Evolutionary conservation across 2,888 invertebrate genomes (phyloP).

Genomic region (Nymphalis c-album): DNA sequence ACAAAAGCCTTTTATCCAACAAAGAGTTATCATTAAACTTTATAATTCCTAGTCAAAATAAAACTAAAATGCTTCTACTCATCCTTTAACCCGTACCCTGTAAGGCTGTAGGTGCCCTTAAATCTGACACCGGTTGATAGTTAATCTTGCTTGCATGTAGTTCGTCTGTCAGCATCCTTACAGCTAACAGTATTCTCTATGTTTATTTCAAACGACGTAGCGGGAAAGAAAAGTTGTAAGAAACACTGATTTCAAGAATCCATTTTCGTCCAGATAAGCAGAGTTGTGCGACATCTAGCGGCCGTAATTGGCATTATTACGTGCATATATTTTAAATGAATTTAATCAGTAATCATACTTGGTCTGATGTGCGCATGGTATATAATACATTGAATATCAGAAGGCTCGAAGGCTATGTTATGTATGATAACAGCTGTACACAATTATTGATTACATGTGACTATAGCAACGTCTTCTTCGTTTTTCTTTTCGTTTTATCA

Average conservation of each 20-base stretch:
- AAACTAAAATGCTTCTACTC: no score
- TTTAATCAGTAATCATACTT: not conserved
- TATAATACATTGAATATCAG: no score
- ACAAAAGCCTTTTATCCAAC: no score
- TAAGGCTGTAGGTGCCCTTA: not conserved
- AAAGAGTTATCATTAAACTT: no score
- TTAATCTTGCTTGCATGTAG: not conserved
- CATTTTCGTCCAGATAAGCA: conserved; percentile 4
- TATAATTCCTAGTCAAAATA: no score
- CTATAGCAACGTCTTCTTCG: no score
- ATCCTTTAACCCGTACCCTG: no score
- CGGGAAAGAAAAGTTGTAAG: not conserved
- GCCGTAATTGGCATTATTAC: not conserved
- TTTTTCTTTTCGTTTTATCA: no score
- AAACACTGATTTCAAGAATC: conserved; percentile 2
- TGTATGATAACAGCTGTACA: no score
- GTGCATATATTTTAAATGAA: conserved; percentile 1
- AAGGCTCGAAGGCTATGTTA: no score
- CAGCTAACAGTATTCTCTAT: conserved; percentile 8
- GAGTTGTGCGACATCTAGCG: not conserved
- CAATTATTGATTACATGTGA: no score
- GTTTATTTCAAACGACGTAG: conserved; percentile 20
- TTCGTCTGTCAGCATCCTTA: conserved; percentile 3
- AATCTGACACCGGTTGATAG: not conserved
- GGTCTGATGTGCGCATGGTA: no score